Evolutionary conservation across 2,888 invertebrate genomes (phyloP), one percentile per base, ranked within the genome.

Genomic region (Nowickia ferox): DNA sequence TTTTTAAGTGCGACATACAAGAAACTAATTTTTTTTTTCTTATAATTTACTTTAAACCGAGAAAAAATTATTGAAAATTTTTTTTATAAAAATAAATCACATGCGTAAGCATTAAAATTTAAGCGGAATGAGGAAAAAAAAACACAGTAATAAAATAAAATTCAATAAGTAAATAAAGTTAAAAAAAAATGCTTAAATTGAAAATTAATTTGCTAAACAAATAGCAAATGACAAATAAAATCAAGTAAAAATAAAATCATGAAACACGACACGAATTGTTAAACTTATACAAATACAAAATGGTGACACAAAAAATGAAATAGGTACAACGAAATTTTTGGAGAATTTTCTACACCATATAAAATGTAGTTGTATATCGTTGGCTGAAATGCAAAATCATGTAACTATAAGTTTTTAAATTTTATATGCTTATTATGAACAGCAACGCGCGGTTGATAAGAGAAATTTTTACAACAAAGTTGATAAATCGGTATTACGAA

Each of bases 101-200:
- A 82, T 72, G 77, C 71, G 66, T 77, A 65, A 83, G 77, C 83
- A 83, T 59, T 77, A 66, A 44, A 76, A 65, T 66, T 66, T 57
- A 63, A 38, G 30, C 51, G 42, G 1, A 55, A 57, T 10, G 48
- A 63, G 9, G 42, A 22, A 51, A 22, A 30, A 40, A 22, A 78
- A 63, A 65, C 22, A 38, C 40, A 44, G 38, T 38, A 68, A 57
- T 65, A 65, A 83, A 77, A 42, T 63, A 5, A 69, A 55, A 53
- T 55, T 53, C 59, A 66, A 59, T 80, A 57, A 66, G 57, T 51
- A 57, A 61, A 69, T 19, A 80, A 57, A 74, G 44, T 19, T 10
- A 51, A 53, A 46, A n/a, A 15, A 48, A 75, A 44, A 59, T 15
- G 22, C 42, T 46, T 46, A 42, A 57, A 63, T 57, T 19, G 44